These are phyloP conservation scores for Augochlora pura DNA, from an alignment of 1,140 invertebrate species.

Conservation along the genomic window DNA sequence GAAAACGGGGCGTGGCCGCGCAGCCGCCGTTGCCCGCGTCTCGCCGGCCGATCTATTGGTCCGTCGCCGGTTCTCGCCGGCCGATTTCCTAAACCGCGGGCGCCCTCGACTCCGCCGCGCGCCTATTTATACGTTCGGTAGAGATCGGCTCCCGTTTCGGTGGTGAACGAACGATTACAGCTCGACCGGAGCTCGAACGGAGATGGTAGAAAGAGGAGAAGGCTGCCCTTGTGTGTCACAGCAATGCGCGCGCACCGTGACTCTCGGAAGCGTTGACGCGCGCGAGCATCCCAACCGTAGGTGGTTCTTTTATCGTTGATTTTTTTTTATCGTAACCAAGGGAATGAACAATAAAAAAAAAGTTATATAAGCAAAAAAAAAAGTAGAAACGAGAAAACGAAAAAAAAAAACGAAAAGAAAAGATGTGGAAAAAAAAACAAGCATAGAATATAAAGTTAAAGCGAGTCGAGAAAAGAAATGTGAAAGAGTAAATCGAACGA, in stretches of 20 bases:
- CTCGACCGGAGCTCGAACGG: constrained; percentile 40
- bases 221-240: constrained; percentile 62
- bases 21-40: too few relatives aligned
- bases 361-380: background rate
- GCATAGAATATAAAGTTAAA: background rate
- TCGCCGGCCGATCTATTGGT: background rate
- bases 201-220: constrained; percentile 47
- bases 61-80: background rate
- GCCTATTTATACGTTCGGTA: background rate
- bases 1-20: too few relatives aligned
- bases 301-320: constrained; percentile 46
- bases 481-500: background rate
- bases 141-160: background rate
- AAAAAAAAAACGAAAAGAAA: background rate
- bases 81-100: constrained; percentile 9
- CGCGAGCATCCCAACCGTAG: constrained; percentile 53
- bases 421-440: background rate
- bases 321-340: constrained; percentile 14
- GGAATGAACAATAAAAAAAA: background rate
- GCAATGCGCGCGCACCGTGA: constrained; percentile 61
- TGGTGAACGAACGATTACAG: background rate
- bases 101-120: too few relatives aligned
- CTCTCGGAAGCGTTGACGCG: constrained; percentile 66
- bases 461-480: background rate
- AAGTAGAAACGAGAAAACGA: too few relatives aligned